phyloP scores from a whole-genome alignment of 2,888 invertebrate species.

The Tryphoninae sp. region DNA sequence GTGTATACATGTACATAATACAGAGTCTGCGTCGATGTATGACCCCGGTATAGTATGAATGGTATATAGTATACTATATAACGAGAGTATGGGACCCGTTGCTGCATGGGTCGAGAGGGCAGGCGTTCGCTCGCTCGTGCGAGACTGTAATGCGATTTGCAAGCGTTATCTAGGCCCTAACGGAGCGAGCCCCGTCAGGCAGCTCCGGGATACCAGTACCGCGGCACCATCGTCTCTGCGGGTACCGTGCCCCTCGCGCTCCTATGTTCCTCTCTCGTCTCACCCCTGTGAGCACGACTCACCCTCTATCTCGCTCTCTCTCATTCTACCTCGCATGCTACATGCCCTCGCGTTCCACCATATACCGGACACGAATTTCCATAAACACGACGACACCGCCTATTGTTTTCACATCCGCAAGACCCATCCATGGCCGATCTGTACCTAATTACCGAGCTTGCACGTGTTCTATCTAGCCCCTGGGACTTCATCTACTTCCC shows the following conservation, averaged over 20 bases:
- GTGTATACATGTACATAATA: constrained; percentile 16
- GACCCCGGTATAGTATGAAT: constrained; percentile 5
- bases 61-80: constrained; percentile 17
- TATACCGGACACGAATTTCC: constrained; percentile 75
- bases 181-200: constrained; percentile 62
- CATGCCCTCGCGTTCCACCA: constrained; percentile 24
- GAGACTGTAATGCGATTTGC: constrained; percentile 79
- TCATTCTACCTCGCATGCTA: constrained; percentile 36
- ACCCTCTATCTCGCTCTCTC: constrained; percentile 36
- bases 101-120: constrained; percentile 50
- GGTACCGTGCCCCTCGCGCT: constrained; percentile 7
- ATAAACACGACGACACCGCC: constrained; percentile 74
- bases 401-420: constrained; percentile 73
- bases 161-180: constrained; percentile 78
- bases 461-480: constrained; percentile 52
- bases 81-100: constrained; percentile 21
- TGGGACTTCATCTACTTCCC: constrained; percentile 35
- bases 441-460: constrained; percentile 60
- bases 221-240: constrained; percentile 40
- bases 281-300: neutral
- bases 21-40: constrained; percentile 38
- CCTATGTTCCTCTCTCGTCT: constrained; percentile 4
- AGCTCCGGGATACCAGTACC: constrained; percentile 23
- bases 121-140: constrained; percentile 57
- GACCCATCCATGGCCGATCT: constrained; percentile 53